Evolutionary conservation across 2,113 vertebrate species (phyloP).

Genomic region (Neopipo cinnamomea): DNA sequence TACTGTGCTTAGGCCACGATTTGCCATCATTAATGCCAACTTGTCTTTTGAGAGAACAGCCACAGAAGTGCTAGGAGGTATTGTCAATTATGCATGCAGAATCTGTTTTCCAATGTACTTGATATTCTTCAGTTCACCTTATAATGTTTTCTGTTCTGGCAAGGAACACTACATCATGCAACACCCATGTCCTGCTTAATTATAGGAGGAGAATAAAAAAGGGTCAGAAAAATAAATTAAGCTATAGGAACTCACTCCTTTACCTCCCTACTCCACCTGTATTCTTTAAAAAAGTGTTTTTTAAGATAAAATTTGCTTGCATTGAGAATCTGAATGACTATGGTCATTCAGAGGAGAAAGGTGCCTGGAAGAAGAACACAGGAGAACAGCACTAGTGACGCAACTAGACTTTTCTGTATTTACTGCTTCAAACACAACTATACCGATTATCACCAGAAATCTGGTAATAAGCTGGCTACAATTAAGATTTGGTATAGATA

Average conservation of each 20-base stretch:
- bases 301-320: background rate
- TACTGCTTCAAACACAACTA: background rate
- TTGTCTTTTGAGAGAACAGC: background rate
- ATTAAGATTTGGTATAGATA: background rate
- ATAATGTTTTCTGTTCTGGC: background rate
- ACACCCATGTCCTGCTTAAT: background rate
- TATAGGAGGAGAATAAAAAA: background rate
- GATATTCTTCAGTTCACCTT: background rate
- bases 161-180: background rate
- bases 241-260: background rate
- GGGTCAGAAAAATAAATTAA: background rate
- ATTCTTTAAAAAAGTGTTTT: background rate
- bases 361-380: background rate
- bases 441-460: background rate
- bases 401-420: background rate
- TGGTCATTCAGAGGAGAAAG: background rate
- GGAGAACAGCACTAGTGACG: background rate
- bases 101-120: background rate
- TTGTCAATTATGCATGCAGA: background rate
- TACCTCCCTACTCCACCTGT: background rate
- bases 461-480: background rate
- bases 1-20: background rate
- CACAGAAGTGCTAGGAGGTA: background rate
- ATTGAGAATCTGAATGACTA: background rate
- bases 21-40: background rate